Percentiles rank a stretch among this genome's conserved stretches.
These are phyloP conservation scores for Embidobia sp. DNA, from an alignment of 2,888 invertebrate species.

Conservation along the genomic window DNA sequence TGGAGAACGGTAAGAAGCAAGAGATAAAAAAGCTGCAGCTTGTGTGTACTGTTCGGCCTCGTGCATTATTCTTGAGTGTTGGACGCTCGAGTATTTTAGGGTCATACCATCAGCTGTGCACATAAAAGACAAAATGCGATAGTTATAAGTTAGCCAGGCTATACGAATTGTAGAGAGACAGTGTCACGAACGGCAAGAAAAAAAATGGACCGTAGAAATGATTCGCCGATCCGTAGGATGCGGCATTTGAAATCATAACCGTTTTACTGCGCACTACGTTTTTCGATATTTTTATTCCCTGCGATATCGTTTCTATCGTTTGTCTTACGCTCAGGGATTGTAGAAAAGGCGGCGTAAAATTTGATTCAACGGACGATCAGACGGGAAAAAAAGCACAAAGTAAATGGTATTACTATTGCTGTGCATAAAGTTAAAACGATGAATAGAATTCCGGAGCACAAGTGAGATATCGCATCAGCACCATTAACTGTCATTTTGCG, in stretches of 20 bases:
- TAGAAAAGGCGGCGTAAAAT: slow-evolving; percentile 39
- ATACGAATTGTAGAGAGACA: slow-evolving; percentile 29
- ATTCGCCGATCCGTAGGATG: slow-evolving; percentile 37
- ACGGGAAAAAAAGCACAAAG: neutral
- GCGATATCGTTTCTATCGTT: slow-evolving; percentile 56
- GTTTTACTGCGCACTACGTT: slow-evolving; percentile 49
- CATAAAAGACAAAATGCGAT: slow-evolving; percentile 71
- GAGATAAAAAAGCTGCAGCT: slow-evolving; percentile 6
- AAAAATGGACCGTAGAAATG: slow-evolving; percentile 46
- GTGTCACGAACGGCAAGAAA: neutral
- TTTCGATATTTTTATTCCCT: slow-evolving; percentile 54
- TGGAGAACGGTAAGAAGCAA: neutral
- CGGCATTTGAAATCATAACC: slow-evolving; percentile 52
- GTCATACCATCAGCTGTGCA: slow-evolving; percentile 79
- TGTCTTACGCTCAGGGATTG: slow-evolving; percentile 40
- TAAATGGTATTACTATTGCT: slow-evolving; percentile 38
- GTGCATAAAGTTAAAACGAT: slow-evolving; percentile 40
- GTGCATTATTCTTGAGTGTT: slow-evolving; percentile 40
- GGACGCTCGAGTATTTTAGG: slow-evolving; percentile 67
- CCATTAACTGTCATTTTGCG: slow-evolving; percentile 17
- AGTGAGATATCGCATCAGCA: slow-evolving; percentile 21
- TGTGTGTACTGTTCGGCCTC: slow-evolving; percentile 14
- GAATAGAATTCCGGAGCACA: slow-evolving; percentile 9
- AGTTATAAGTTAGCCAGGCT: slow-evolving; percentile 56
- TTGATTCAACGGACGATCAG: slow-evolving; percentile 34